Evolutionary conservation across 2,797 vertebrate species (phyloP), one percentile per base, ranked within the genome.

Genomic region (Triplophysa bombifrons): DNA sequence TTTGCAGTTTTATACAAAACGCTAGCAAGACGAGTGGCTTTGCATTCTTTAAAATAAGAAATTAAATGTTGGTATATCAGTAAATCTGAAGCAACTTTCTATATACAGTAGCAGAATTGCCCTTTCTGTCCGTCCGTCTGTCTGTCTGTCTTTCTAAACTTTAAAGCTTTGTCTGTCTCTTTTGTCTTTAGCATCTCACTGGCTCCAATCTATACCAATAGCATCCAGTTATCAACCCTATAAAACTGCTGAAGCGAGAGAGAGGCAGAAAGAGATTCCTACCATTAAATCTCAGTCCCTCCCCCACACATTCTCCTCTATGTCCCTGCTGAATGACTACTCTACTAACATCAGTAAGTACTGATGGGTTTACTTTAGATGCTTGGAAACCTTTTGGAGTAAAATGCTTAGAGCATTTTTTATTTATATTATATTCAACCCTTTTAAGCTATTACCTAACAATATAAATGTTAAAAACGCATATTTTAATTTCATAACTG

Each of bases 211-310:
- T 78, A 53, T 63, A 17, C 41, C 60, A 38, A 77, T 30, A 61
- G 66, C 75, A 69, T 60, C 48, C 58, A 53, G 78, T 64, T 80
- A 73, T 72, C 20, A 78, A 67, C 9, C 71, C 78, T 53, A 80
- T 80, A 66, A 80, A 80, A 80, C 63, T 48, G 17, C 46, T 80
- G 70, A 80, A 67, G 78, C 50, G 51, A 58, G 69, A 79, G 41
- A 41, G 71, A 58, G 46, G 63, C 27, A 83, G 58, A 75, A 55
- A 58, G 73, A 64, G 16, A 61, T 65, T 65, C 2, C n/a, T 41
- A 16, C 53, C 27, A 67, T 76, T 76, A 76, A 74, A 67, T 76
- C 53, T 25, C 56, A 19, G 48, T 73, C 63, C 78, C 72, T 73
- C 78, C 70, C 78, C 78, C 63, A 73, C 60, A 67, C 58, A 65